phyloP scores from a whole-genome alignment of 2,113 vertebrate genomes.

The Blennius ocellaris region DNA sequence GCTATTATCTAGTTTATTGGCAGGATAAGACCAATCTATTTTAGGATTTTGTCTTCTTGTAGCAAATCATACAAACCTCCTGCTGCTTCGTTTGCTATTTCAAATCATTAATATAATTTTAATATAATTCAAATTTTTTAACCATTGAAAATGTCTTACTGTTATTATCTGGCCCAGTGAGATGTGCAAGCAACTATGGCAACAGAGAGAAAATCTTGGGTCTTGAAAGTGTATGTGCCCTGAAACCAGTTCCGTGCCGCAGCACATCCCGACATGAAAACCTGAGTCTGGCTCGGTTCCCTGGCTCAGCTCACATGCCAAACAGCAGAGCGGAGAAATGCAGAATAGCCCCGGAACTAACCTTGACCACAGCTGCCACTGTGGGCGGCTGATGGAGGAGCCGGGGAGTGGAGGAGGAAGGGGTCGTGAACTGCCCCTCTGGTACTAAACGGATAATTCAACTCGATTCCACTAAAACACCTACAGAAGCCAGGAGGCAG shows the following conservation, averaged over 20 bases:
- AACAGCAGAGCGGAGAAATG: constrained; percentile 47
- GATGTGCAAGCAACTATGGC: constrained; percentile 56
- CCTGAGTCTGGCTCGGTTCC: constrained; percentile 34
- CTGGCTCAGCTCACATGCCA: constrained; percentile 14
- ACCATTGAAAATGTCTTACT: constrained; percentile 40
- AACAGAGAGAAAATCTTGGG: constrained; percentile 45
- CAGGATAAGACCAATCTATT: constrained; percentile 38
- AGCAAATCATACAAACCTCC: constrained; percentile 38
- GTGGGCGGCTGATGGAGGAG: constrained; percentile 68
- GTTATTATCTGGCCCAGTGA: constrained; percentile 35
- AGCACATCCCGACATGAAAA: constrained; percentile 24
- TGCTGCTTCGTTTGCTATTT: constrained; percentile 9
- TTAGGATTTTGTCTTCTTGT: constrained; percentile 30
- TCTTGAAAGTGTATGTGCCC: constrained; percentile 39
- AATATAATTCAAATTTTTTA: constrained; percentile 1
- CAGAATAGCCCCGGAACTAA: constrained; percentile 54
- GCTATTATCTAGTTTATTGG: constrained; percentile 25
- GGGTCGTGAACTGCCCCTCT: constrained; percentile 69
- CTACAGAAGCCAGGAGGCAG: constrained; percentile 53
- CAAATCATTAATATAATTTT: too few species aligned
- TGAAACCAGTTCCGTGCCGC: constrained; percentile 37
- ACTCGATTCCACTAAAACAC: constrained; percentile 73
- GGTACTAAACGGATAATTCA: constrained; percentile 80
- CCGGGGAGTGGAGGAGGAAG: constrained; percentile 61
- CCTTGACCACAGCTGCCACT: constrained; percentile 68